phyloP scores from a whole-genome alignment of 2,888 invertebrate genomes.

The Lissocephala sabroskyi region DNA sequence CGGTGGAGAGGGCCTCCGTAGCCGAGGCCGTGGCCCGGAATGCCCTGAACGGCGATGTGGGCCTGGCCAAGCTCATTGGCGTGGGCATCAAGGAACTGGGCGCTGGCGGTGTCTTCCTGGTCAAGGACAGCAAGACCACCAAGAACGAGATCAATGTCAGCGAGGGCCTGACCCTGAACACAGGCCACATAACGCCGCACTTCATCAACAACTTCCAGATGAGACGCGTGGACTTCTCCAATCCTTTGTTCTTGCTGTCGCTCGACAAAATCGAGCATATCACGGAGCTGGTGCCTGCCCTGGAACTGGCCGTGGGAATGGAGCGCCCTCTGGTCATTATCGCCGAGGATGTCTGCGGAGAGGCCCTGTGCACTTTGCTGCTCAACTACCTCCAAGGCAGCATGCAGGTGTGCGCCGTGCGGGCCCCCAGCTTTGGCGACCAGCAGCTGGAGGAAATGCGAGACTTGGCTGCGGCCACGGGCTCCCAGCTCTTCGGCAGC shows the following conservation, averaged over 20 bases:
- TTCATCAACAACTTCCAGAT: constrained; percentile 98
- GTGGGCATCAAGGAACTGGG: constrained; percentile 97
- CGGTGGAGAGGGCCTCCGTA: constrained; percentile 98
- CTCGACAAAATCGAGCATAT: constrained; percentile 98
- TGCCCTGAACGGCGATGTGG: constrained; percentile 95
- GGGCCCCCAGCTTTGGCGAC: constrained; percentile 96
- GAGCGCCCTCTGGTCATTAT: constrained; percentile 94
- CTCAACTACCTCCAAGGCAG: constrained; percentile 93
- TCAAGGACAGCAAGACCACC: constrained; percentile 98
- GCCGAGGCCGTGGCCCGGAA: constrained; percentile 99
- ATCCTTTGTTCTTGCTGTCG: constrained; percentile 91
- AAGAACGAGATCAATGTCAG: constrained; percentile 94
- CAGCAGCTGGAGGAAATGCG: constrained; percentile 91
- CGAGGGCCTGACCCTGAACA: constrained; percentile 98
- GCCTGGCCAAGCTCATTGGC: constrained; percentile 92
- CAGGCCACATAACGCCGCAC: constrained; percentile 99
- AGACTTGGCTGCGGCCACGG: constrained; percentile 93
- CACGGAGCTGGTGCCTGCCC: constrained; percentile 95
- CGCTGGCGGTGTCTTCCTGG: constrained; percentile 97
- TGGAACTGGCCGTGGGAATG: constrained; percentile 94
- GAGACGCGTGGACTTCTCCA: constrained; percentile 96
- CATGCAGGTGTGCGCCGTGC: constrained; percentile 93
- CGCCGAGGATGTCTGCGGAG: constrained; percentile 95
- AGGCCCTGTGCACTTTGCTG: constrained; percentile 91
- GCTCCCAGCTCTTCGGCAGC: constrained; percentile 93